Conservation (phyloP, 2,888 invertebrate genomes). For the Hydropsyche betteni region DNA sequence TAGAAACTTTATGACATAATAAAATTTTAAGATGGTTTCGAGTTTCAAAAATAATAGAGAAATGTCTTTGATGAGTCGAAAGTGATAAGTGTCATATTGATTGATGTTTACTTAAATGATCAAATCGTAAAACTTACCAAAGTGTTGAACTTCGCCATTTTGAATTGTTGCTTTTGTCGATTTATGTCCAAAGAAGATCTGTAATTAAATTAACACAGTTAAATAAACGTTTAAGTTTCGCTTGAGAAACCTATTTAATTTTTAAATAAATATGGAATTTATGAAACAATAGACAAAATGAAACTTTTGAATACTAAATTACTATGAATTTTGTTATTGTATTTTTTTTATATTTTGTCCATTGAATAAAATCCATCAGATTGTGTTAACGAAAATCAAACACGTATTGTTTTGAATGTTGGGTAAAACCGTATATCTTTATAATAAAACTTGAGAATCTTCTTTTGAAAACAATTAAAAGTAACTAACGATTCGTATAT, state of each 20-base stretch:
- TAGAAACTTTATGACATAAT: no score
- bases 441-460: no score
- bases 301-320: neutral
- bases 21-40: no score
- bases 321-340: neutral
- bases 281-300: neutral
- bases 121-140: conserved; percentile 33
- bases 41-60: no score
- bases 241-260: no score
- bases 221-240: neutral
- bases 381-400: neutral
- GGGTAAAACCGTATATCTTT: no score
- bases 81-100: neutral
- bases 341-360: neutral
- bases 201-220: conserved; percentile 27
- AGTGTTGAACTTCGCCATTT: conserved; percentile 42
- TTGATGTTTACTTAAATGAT: neutral
- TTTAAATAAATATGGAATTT: no score
- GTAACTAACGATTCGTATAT: neutral
- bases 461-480: neutral
- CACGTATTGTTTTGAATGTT: no score
- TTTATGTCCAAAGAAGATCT: conserved; percentile 16
- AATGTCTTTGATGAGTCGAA: neutral
- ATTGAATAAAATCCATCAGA: neutral
- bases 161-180: conserved; percentile 3